Evolutionary conservation across 1,140 invertebrate species (phyloP), one percentile per base, ranked within the genome.

Genomic region (Scaptomyza graminum): DNA sequence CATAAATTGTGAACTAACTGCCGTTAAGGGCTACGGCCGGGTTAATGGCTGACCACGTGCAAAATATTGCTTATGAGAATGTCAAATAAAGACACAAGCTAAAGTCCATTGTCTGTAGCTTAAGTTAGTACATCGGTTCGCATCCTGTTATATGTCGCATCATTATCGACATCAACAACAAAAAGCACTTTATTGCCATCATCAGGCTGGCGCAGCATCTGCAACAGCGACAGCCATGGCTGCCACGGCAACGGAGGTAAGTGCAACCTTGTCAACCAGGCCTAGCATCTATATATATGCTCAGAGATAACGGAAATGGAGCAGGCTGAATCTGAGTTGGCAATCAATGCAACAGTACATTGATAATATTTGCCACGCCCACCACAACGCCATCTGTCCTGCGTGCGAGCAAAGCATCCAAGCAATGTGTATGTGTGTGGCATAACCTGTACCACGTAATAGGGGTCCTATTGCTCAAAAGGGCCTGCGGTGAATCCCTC

Each of bases 81-180:
- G 67, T 78, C 81, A 78, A 78, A 46, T 77, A 69, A 81, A 75
- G 66, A 66, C 51, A 60, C 7, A 9, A 43, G 15, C 54, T 16
- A 12, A 54, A 59, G 5, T 31, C 49, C 25, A 7, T 59, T 69
- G 22, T 63, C 13, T 51, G n/a, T 22, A 8, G 50, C 56, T 83
- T 80, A 74, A 77, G 37, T 41, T n/a, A 73, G 60, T 34, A 56
- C n/a, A 31, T 51, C 44, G 54, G 56, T 56, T 67, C 39, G 51
- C 68, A 55, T 25, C 31, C 51, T 60, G 55, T 64, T 59, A 49
- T 57, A 62, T 71, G 82, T 68, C 79, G 75, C 82, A 85, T 85
- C 82, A 85, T 88, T 87, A 88, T 87, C 78, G 83, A 67, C 83
- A 69, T 87, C 78, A 78, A 82, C 82, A 85, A 85, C 78, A 82